phyloP scores from a whole-genome alignment of 2,113 vertebrate species.

The Poicephalus gulielmi region DNA sequence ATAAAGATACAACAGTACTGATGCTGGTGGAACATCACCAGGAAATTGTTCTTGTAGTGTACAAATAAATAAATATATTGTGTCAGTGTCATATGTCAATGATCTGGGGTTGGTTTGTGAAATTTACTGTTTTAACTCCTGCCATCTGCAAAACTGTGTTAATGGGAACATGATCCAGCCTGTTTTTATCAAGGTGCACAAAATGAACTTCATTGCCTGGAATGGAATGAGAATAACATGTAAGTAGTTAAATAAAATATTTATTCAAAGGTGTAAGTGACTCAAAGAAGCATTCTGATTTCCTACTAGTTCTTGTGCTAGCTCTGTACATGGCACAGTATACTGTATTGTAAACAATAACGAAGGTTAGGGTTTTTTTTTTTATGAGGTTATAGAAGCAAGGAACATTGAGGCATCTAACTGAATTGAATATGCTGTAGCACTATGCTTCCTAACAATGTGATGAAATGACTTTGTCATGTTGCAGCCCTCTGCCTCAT shows the following conservation, averaged over 20 bases:
- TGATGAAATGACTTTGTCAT: not conserved
- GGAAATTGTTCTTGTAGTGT: not conserved
- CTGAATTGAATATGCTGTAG: not conserved
- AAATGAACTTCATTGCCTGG: constrained; percentile 86
- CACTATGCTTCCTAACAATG: not conserved
- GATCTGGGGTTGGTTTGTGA: constrained; percentile 75
- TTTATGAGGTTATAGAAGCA: not conserved
- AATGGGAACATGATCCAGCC: constrained; percentile 90
- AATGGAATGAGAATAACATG: constrained; percentile 40
- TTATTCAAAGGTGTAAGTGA: constrained; percentile 5
- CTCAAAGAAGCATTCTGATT: constrained; percentile 8
- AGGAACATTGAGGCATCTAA: not conserved
- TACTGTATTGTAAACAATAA: not conserved
- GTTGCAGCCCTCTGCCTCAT: not conserved
- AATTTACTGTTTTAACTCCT: constrained; percentile 83
- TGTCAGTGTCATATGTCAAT: constrained; percentile 79
- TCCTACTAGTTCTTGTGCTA: constrained; percentile 3
- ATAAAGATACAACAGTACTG: not conserved
- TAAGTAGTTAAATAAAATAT: not conserved
- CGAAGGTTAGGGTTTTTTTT: not conserved
- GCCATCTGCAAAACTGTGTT: constrained; percentile 87
- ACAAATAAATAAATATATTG: not conserved
- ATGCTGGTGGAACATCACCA: not conserved
- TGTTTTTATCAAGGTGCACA: constrained; percentile 86
- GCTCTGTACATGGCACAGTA: not conserved